Percentiles rank a stretch among this genome's conserved stretches.
Evolutionary conservation across 2,888 invertebrate genomes (phyloP).

Genomic region (Acrobasis suavella): DNA sequence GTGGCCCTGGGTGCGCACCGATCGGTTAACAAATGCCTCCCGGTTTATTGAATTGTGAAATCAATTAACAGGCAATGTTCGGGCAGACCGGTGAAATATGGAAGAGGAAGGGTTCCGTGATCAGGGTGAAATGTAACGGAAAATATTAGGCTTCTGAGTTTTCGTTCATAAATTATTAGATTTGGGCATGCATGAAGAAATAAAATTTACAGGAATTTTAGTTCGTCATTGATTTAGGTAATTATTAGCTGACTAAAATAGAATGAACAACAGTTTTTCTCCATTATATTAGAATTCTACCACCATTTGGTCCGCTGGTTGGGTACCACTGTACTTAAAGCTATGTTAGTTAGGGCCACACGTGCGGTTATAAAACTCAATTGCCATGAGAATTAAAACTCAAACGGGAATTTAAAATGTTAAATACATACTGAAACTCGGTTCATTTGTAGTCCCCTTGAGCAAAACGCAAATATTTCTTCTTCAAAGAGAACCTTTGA

Average conservation of each 20-base stretch:
- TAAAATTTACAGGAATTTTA: background rate
- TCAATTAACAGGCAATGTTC: slow-evolving; percentile 28
- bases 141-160: slow-evolving; percentile 1
- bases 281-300: too few relatives aligned
- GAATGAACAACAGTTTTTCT: too few relatives aligned
- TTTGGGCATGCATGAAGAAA: background rate
- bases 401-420: too few relatives aligned
- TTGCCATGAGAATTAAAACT: too few relatives aligned
- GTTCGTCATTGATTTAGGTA: background rate
- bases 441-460: too few relatives aligned
- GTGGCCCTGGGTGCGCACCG: slow-evolving; percentile 30
- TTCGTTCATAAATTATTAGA: background rate
- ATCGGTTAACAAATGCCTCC: slow-evolving; percentile 56
- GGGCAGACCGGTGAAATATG: slow-evolving; percentile 9
- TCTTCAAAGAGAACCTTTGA: background rate
- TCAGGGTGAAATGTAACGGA: background rate
- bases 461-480: background rate
- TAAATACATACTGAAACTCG: too few relatives aligned
- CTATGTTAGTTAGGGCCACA: too few relatives aligned
- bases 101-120: slow-evolving; percentile 9
- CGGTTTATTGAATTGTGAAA: slow-evolving; percentile 35
- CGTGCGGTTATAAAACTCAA: too few relatives aligned
- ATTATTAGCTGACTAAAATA: too few relatives aligned
- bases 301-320: too few relatives aligned
- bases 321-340: too few relatives aligned